Evolutionary conservation across 1,140 invertebrate species (phyloP).

Genomic region (Lerema accius): DNA sequence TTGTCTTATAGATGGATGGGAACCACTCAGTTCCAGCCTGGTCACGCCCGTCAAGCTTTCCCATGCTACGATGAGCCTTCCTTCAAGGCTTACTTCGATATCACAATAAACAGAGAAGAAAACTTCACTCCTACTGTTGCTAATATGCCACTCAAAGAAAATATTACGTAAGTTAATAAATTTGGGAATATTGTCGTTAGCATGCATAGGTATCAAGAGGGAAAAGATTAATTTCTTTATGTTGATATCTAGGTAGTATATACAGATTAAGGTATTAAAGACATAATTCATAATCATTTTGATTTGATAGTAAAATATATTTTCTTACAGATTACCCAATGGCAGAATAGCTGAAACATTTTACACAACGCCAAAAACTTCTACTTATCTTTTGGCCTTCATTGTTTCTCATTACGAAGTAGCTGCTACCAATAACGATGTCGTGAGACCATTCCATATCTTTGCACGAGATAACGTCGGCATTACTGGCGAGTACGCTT

Average conservation of each 20-base stretch:
- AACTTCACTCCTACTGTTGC: slow-evolving; percentile 68
- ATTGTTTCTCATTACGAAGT: slow-evolving; percentile 89
- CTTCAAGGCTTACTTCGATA: slow-evolving; percentile 90
- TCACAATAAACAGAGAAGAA: slow-evolving; percentile 83
- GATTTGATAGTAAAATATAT: too few species aligned
- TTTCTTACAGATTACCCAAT: slow-evolving; percentile 37
- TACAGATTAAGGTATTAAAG: too few species aligned
- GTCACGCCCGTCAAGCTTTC: slow-evolving; percentile 91
- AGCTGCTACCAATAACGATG: slow-evolving; percentile 45
- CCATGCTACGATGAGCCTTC: slow-evolving; percentile 95
- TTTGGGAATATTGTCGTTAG: too few species aligned
- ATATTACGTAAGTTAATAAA: slow-evolving; percentile 43
- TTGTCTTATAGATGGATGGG: slow-evolving; percentile 85
- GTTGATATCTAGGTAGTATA: too few species aligned
- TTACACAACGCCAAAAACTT: slow-evolving; percentile 88
- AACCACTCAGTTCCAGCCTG: slow-evolving; percentile 92
- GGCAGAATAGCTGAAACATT: slow-evolving; percentile 63
- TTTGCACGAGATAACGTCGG: slow-evolving; percentile 88
- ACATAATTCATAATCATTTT: too few species aligned
- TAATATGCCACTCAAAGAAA: slow-evolving; percentile 77
- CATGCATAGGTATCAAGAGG: too few species aligned
- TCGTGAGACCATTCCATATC: slow-evolving; percentile 84
- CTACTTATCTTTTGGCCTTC: slow-evolving; percentile 94
- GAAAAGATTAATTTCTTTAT: too few species aligned
- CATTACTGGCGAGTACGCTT: slow-evolving; percentile 84